Evolutionary conservation across 2,113 vertebrate genomes (phyloP).

Genomic region (Hystrix brachyura): DNA sequence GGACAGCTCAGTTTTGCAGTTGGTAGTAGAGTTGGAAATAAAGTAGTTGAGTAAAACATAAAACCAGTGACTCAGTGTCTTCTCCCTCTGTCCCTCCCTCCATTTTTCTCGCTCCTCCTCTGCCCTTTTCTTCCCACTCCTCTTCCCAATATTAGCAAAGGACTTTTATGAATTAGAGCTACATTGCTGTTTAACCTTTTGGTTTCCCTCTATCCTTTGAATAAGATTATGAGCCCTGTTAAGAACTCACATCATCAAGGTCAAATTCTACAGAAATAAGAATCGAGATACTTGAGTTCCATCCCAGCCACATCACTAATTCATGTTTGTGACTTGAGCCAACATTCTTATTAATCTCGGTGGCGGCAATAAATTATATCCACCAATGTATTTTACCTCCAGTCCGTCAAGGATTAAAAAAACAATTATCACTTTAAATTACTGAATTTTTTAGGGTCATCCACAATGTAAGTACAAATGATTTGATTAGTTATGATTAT

Average conservation of each 20-base stretch:
- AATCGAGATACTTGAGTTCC: background rate
- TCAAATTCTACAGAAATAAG: background rate
- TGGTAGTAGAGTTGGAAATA: background rate
- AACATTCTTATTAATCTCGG: background rate
- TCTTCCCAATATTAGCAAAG: background rate
- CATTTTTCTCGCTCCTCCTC: background rate
- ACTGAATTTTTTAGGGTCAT: background rate
- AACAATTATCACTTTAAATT: background rate
- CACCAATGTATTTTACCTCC: background rate
- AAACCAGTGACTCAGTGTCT: background rate
- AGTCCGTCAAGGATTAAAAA: conserved; percentile 18
- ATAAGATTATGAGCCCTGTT: background rate
- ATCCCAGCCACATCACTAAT: conserved; percentile 45
- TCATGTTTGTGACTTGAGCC: conserved; percentile 12
- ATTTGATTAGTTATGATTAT: background rate
- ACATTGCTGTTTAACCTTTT: background rate
- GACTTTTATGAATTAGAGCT: background rate
- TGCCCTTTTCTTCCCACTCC: background rate
- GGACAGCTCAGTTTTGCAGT: background rate
- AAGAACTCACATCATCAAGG: background rate
- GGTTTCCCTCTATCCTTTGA: conserved; percentile 12
- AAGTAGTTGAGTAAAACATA: background rate
- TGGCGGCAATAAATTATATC: background rate
- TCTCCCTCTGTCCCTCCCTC: background rate
- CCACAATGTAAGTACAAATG: background rate